Base-by-base conservation (phyloP, 2,113 vertebrate species). In the Periophthalmus modestus region DNA sequence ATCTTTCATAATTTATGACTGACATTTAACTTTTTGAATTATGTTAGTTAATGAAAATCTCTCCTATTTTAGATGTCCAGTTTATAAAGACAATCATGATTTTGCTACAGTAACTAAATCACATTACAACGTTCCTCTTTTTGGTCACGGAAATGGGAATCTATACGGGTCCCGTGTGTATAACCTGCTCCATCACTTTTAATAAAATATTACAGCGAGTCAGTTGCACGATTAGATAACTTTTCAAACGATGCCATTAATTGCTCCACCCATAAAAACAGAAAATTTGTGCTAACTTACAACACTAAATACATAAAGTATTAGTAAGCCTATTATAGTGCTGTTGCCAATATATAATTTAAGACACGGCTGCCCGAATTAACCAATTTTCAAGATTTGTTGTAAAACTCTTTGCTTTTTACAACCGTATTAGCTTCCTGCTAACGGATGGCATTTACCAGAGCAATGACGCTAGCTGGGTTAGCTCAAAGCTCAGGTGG, bases 381-480 rank as follows among this genome's bases (percentile, higher is more conserved):
- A 43, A 65, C 11, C 34, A 1, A 0, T 23, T n/a, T 46, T 13
- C 5, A 28, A 12, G 33, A 54, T 7, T 15, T 10, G 5, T 18
- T 0, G 0, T 7, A 16, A 59, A 52, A 70, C 62, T 65, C 7
- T 4, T 63, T 33, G 7, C 33, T 19, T 18, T 9, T 19, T 28
- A 5, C 0, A 57, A 5, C 34, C 0, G 11, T 7, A 46, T 68
- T 72, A 78, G 73, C 74, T 39, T 4, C 73, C 36, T 70, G 75
- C 82, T 58, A 48, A 23, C 80, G 82, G 79, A 82, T 85, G 83
- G 76, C 74, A 21, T 23, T 47, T 61, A 28, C 65, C 55, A 21
- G 24, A 69, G 62, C 7, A 59, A 67, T 68, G 67, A 71, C 57
- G 76, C 46, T 68, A 65, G 6, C 78, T 23, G 66, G 28, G 71